Evolutionary conservation across 2,797 vertebrate genomes (phyloP).

Genomic region (Atherinosoma microstoma): DNA sequence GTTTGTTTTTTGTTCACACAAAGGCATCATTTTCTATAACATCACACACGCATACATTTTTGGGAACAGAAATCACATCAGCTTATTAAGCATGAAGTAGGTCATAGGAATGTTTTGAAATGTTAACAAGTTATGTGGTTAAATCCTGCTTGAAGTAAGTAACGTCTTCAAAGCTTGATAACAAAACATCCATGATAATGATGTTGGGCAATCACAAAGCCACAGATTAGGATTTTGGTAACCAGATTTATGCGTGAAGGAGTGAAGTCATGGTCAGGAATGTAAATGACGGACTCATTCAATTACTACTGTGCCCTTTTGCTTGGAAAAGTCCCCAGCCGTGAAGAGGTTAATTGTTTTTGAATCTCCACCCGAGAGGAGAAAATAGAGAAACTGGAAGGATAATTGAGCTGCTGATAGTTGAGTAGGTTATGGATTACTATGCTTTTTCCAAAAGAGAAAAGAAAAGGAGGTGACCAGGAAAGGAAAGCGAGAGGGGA

Average conservation of each 20-base stretch:
- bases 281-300: slow-evolving; percentile 77
- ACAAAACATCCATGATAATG: slow-evolving; percentile 58
- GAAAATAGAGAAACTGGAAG: slow-evolving; percentile 79
- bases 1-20: slow-evolving; percentile 10
- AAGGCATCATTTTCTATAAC: not conserved
- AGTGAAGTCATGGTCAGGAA: slow-evolving; percentile 77
- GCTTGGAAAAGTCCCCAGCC: slow-evolving; percentile 76
- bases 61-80: slow-evolving; percentile 18
- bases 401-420: slow-evolving; percentile 87
- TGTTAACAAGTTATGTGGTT: slow-evolving; percentile 46
- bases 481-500: slow-evolving; percentile 64
- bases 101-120: slow-evolving; percentile 53
- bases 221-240: slow-evolving; percentile 71
- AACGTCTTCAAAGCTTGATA: slow-evolving; percentile 34
- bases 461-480: slow-evolving; percentile 57
- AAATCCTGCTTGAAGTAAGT: slow-evolving; percentile 52
- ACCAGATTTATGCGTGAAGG: slow-evolving; percentile 74
- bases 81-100: slow-evolving; percentile 47
- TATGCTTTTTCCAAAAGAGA: slow-evolving; percentile 62
- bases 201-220: slow-evolving; percentile 67
- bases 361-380: slow-evolving; percentile 81
- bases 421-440: slow-evolving; percentile 91
- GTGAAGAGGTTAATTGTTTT: slow-evolving; percentile 90
- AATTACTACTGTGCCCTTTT: slow-evolving; percentile 70
- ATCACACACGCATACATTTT: slow-evolving; percentile 19